Conservation (phyloP, 2,113 vertebrate species). For the Petrocephalus microphthalmus region DNA sequence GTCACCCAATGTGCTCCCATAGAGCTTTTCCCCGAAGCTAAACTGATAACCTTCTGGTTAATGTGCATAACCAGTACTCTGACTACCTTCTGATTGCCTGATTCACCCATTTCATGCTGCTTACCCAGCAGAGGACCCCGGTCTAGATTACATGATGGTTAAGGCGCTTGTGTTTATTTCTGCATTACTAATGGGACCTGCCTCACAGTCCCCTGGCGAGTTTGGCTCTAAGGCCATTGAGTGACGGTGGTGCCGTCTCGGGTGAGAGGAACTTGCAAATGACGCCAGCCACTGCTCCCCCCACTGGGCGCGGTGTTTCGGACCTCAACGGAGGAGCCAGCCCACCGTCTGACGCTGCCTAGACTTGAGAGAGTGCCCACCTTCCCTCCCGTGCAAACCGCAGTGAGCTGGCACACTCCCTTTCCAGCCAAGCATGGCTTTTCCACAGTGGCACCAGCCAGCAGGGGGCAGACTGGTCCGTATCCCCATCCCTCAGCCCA, state of each 20-base stretch:
- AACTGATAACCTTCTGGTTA: neutral
- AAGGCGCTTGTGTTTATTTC: neutral
- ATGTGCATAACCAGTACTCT: neutral
- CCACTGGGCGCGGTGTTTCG: neutral
- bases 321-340: neutral
- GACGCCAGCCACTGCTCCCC: neutral
- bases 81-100: neutral
- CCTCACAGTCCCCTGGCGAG: neutral
- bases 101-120: neutral
- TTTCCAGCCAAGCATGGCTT: neutral
- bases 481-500: neutral
- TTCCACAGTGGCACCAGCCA: neutral
- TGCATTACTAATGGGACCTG: neutral
- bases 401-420: neutral
- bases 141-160: neutral
- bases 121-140: neutral
- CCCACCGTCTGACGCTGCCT: neutral
- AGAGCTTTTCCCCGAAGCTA: neutral
- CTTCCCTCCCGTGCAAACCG: neutral
- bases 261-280: neutral
- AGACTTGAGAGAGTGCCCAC: neutral
- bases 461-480: neutral
- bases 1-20: neutral
- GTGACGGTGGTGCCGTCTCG: neutral
- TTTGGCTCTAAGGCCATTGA: neutral